Evolutionary conservation across 2,797 vertebrate species (phyloP).

Genomic region (Gambusia yucatana): DNA sequence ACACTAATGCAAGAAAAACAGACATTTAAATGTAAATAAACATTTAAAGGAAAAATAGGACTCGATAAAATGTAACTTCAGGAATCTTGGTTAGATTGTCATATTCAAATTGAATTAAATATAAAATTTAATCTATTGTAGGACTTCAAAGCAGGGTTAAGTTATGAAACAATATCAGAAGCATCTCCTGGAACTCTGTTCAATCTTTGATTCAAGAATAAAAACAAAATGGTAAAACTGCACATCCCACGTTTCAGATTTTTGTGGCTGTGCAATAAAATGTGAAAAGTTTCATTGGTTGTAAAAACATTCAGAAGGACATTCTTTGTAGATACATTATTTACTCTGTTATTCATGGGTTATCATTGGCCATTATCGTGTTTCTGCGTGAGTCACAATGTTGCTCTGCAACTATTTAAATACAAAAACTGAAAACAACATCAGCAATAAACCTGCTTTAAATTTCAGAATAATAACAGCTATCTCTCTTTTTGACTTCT

Average conservation of each 20-base stretch:
- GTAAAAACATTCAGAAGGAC: background rate
- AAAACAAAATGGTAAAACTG: background rate
- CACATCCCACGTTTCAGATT: background rate
- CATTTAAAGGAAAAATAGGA: background rate
- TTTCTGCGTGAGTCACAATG: background rate
- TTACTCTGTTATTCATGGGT: background rate
- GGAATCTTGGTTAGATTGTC: background rate
- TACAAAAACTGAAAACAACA: background rate
- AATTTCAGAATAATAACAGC: slow-evolving; percentile 10
- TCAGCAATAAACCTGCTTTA: background rate
- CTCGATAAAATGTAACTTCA: background rate
- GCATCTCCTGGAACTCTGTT: background rate
- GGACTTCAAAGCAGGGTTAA: background rate
- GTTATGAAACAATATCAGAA: background rate
- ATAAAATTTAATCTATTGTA: background rate
- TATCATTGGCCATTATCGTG: background rate
- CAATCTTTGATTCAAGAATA: background rate
- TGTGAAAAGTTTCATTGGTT: background rate
- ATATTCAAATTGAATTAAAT: background rate
- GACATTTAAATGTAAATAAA: slow-evolving; percentile 1
- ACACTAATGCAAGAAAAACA: slow-evolving; percentile 45
- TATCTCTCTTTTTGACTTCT: slow-evolving; percentile 35
- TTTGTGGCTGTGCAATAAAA: background rate
- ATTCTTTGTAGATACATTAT: background rate
- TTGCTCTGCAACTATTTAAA: background rate